Evolutionary conservation across 2,113 vertebrate species (phyloP).

Genomic region (Hippolais icterina): DNA sequence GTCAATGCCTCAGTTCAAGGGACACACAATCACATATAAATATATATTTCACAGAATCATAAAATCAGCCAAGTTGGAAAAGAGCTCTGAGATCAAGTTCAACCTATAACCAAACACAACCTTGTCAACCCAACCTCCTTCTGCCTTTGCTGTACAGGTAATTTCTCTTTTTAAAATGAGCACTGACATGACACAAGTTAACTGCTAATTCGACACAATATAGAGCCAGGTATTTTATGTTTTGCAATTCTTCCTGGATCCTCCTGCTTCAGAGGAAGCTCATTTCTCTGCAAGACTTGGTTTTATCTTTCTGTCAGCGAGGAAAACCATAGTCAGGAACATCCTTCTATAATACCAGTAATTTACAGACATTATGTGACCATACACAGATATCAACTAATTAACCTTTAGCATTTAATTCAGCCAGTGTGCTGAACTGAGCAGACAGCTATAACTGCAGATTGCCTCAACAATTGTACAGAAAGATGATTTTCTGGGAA

Average conservation of each 20-base stretch:
- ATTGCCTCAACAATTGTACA: not conserved
- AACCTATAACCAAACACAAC: not conserved
- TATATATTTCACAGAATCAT: not conserved
- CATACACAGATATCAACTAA: not conserved
- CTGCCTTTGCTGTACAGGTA: not conserved
- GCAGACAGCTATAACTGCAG: not conserved
- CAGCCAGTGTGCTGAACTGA: not conserved
- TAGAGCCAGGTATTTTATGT: accelerated
- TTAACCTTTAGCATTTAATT: not conserved
- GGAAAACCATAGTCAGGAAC: not conserved
- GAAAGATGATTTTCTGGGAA: not conserved
- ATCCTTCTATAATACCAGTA: not conserved
- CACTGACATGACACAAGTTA: not conserved
- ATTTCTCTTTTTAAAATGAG: not conserved
- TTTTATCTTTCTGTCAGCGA: not conserved
- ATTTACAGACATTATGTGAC: not conserved
- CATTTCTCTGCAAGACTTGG: not conserved
- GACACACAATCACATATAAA: not conserved
- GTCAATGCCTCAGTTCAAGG: not conserved
- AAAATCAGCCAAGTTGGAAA: not conserved
- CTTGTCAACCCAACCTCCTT: not conserved
- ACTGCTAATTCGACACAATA: not conserved
- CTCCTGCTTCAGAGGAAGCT: not conserved
- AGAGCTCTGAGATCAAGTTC: not conserved
- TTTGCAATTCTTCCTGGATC: not conserved